A percentile compares a stretch with the other conserved stretches of the same genome.
Evolutionary conservation across 2,888 invertebrate species (phyloP).

Genomic region (Drosophila ochracea): DNA sequence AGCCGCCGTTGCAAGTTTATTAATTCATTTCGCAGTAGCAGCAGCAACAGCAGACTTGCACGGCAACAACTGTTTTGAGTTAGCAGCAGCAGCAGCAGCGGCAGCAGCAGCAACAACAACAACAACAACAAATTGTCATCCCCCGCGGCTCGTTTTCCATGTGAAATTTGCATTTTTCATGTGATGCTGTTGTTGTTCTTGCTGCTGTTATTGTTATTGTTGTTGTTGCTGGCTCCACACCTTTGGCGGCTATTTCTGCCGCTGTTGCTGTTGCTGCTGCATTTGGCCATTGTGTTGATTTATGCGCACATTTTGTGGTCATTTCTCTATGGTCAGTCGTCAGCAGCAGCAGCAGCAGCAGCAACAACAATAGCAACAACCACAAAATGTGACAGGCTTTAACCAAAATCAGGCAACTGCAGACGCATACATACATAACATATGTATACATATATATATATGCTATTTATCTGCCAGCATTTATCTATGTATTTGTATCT

Average conservation of each 20-base stretch:
- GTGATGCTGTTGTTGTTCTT: constrained; percentile 25
- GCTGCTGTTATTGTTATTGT: neutral
- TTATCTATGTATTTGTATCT: constrained; percentile 31
- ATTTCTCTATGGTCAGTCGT: constrained; percentile 65
- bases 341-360: constrained; percentile 32
- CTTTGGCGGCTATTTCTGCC: constrained; percentile 51
- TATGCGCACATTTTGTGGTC: constrained; percentile 77
- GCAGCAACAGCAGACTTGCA: constrained; percentile 38
- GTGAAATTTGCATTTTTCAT: constrained; percentile 70
- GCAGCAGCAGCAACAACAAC: constrained; percentile 15
- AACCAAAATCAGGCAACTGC: constrained; percentile 67
- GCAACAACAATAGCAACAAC: constrained; percentile 23
- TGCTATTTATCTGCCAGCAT: constrained; percentile 7
- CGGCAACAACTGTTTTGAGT: constrained; percentile 69
- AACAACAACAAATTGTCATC: constrained; percentile 70
- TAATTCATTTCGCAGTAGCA: constrained; percentile 73
- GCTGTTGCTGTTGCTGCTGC: constrained; percentile 46
- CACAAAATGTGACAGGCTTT: constrained; percentile 73
- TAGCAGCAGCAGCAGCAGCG: constrained; percentile 49
- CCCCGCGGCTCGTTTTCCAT: constrained; percentile 79
- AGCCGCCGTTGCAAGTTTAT: constrained; percentile 78
- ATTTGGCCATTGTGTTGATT: constrained; percentile 74
- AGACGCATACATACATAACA: constrained; percentile 34
- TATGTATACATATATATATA: neutral
- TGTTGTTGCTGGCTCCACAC: constrained; percentile 53